phyloP scores from a whole-genome alignment of 2,113 vertebrate species.

The Callionymus lyra region DNA sequence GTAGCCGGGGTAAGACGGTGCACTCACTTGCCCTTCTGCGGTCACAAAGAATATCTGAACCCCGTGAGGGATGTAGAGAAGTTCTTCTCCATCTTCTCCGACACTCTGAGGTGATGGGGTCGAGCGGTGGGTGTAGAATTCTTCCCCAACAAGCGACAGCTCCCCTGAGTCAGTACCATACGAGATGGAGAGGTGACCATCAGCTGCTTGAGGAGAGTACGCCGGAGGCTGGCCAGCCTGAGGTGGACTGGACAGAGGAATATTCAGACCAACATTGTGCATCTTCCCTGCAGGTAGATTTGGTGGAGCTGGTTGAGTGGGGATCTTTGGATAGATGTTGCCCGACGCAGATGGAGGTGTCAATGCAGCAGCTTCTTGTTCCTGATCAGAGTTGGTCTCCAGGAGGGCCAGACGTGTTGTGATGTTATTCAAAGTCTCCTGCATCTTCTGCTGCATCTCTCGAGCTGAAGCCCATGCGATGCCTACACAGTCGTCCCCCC shows the following conservation, averaged over 20 bases:
- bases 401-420: constrained; percentile 71
- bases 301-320: constrained; percentile 48
- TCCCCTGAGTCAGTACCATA: constrained; percentile 88
- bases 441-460: constrained; percentile 93
- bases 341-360: constrained; percentile 7
- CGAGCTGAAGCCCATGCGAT: constrained; percentile 78
- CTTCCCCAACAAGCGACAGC: constrained; percentile 77
- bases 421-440: constrained; percentile 84
- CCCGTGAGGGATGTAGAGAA: constrained; percentile 84
- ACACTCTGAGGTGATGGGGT: constrained; percentile 73
- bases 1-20: constrained; percentile 92
- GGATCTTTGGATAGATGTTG: constrained; percentile 71
- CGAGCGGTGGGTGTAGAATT: constrained; percentile 73
- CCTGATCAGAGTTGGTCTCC: constrained; percentile 54
- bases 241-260: constrained; percentile 24
- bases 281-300: too few relatives aligned
- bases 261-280: not conserved
- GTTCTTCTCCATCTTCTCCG: constrained; percentile 84
- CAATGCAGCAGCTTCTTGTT: too few relatives aligned
- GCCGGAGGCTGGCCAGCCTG: constrained; percentile 74
- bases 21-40: constrained; percentile 88
- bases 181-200: constrained; percentile 86
- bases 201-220: constrained; percentile 81
- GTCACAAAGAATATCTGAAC: constrained; percentile 96
- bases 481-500: constrained; percentile 65